A percentile compares a stretch with the other conserved stretches of the same genome.
Conservation (phyloP, 1,140 invertebrate species). For the Drosophila erecta region DNA sequence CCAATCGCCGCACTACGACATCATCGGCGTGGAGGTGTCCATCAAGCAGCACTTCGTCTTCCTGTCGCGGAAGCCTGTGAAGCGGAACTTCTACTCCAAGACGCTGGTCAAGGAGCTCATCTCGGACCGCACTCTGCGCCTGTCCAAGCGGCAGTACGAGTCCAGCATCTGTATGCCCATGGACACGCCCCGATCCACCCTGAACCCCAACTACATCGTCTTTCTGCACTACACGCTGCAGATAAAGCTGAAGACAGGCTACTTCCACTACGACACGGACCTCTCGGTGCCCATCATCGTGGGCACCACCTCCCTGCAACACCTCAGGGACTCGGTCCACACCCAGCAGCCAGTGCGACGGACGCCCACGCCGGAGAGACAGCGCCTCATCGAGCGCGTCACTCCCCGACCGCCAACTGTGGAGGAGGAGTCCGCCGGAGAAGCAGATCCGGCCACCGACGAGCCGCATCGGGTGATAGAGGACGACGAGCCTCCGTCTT, state of each 20-base stretch:
- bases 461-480: slow-evolving; percentile 53
- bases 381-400: slow-evolving; percentile 67
- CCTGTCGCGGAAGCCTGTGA: slow-evolving; percentile 74
- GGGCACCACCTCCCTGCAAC: slow-evolving; percentile 68
- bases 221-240: slow-evolving; percentile 79
- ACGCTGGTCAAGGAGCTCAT: slow-evolving; percentile 64
- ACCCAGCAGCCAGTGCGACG: slow-evolving; percentile 53
- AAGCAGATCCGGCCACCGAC: slow-evolving; percentile 23
- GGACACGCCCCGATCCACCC: slow-evolving; percentile 75
- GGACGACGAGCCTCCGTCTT: slow-evolving; percentile 77
- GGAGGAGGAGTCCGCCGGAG: slow-evolving; percentile 49
- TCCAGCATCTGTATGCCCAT: slow-evolving; percentile 68
- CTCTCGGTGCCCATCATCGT: slow-evolving; percentile 72
- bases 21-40: slow-evolving; percentile 69
- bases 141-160: slow-evolving; percentile 75
- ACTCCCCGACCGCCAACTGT: slow-evolving; percentile 49
- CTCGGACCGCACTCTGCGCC: slow-evolving; percentile 67
- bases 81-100: slow-evolving; percentile 76
- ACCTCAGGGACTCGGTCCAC: slow-evolving; percentile 37
- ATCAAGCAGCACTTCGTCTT: slow-evolving; percentile 80
- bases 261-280: slow-evolving; percentile 80
- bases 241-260: slow-evolving; percentile 75
- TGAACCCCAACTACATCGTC: slow-evolving; percentile 80
- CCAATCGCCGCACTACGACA: slow-evolving; percentile 79
- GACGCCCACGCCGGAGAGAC: slow-evolving; percentile 60